Evolutionary conservation across 2,113 vertebrate species (phyloP).

Genomic region (Ageneiosus marmoratus): DNA sequence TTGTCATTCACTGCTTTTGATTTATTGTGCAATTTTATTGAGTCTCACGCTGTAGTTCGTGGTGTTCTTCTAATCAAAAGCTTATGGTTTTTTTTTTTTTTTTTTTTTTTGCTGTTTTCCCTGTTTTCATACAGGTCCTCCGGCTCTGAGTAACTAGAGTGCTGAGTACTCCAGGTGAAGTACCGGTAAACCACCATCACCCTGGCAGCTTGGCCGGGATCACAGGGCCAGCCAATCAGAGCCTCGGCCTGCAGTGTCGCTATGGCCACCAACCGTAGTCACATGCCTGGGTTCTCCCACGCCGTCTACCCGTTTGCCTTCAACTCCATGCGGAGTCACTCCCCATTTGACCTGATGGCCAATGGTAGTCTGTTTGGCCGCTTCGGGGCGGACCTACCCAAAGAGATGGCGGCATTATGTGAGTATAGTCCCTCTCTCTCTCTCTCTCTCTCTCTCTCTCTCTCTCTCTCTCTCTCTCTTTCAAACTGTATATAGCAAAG

Average conservation of each 20-base stretch:
- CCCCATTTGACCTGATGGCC: constrained; percentile 87
- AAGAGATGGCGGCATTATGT: constrained; percentile 93
- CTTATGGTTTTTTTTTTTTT: not conserved
- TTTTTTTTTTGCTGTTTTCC: not conserved
- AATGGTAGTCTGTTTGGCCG: constrained; percentile 83
- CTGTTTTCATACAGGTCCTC: constrained; percentile 16
- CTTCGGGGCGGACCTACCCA: constrained; percentile 87
- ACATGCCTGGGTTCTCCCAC: constrained; percentile 85
- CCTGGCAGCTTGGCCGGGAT: constrained; percentile 58
- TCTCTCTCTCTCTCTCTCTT: not conserved
- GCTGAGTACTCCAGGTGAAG: not conserved
- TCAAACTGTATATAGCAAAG: not conserved
- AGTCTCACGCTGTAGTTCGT: not conserved
- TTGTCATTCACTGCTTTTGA: constrained; percentile 5
- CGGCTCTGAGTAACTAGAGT: constrained; percentile 8
- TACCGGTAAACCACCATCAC: constrained; percentile 24
- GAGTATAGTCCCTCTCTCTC: constrained; percentile 65
- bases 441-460: constrained; percentile 6
- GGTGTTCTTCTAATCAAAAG: constrained; percentile 8
- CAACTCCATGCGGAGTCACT: constrained; percentile 84
- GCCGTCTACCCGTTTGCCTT: constrained; percentile 89
- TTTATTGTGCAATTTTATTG: constrained; percentile 16
- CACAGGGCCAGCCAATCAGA: constrained; percentile 54
- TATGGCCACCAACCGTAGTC: constrained; percentile 90
- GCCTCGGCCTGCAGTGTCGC: constrained; percentile 42